A percentile compares a stretch with the other conserved stretches of the same genome.
phyloP scores from a whole-genome alignment of 2,113 vertebrate genomes.

The Reinhardtius hippoglossoides region DNA sequence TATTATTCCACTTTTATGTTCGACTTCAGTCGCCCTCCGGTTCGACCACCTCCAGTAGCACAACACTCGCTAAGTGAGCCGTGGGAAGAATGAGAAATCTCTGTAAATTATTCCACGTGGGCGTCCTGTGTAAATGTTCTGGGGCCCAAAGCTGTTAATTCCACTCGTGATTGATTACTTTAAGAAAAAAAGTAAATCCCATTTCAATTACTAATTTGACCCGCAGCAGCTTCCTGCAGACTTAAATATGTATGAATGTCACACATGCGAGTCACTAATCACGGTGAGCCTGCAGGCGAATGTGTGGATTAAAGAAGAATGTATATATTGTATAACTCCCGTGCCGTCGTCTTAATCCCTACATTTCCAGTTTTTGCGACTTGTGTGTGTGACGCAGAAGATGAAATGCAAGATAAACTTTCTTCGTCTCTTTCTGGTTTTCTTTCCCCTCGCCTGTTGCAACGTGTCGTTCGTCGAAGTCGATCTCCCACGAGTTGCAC shows the following conservation, averaged over 20 bases:
- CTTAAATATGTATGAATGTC: conserved; percentile 47
- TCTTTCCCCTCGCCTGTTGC: neutral
- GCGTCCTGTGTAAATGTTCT: conserved; percentile 2
- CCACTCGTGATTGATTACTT: conserved; percentile 31
- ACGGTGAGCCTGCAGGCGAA: conserved; percentile 19
- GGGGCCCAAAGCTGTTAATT: conserved; percentile 31
- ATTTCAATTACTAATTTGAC: conserved; percentile 52
- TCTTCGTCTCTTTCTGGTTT: conserved; percentile 24
- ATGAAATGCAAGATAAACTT: conserved; percentile 43
- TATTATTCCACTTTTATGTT: neutral
- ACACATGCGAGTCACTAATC: no score
- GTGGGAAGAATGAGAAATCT: conserved; percentile 1
- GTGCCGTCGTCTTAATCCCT: conserved; percentile 37
- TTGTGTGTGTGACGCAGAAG: conserved; percentile 31
- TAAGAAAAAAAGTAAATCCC: conserved; percentile 44
- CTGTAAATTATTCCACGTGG: conserved; percentile 23
- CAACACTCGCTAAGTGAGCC: neutral
- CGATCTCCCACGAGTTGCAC: conserved; percentile 11
- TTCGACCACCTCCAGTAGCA: neutral
- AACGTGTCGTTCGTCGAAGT: conserved; percentile 46
- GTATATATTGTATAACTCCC: conserved; percentile 29
- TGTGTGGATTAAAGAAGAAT: conserved; percentile 49
- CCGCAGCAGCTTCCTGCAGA: conserved; percentile 27
- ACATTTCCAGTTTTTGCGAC: conserved; percentile 40
- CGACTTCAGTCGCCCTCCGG: neutral